Evolutionary conservation across 2,797 vertebrate species (phyloP).

Genomic region (Pantherophis alleghaniensis): DNA sequence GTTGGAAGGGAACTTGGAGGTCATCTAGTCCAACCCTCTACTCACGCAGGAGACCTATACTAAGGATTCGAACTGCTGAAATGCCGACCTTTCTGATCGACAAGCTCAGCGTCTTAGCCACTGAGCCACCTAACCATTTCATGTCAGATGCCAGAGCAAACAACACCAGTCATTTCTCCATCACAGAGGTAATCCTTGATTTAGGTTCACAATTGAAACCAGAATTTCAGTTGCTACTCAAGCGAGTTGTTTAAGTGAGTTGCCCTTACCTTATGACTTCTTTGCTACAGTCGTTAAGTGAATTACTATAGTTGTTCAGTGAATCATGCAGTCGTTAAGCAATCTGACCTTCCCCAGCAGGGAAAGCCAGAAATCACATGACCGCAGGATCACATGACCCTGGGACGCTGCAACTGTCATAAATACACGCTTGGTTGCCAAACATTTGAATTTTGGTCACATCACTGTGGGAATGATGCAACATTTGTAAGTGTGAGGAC

Average conservation of each 20-base stretch:
- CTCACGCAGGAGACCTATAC: too few relatives aligned
- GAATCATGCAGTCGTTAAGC: background rate
- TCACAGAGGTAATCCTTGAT: background rate
- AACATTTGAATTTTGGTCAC: background rate
- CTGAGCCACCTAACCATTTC: too few relatives aligned
- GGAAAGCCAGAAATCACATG: background rate
- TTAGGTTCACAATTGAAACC: background rate
- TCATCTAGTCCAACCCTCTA: too few relatives aligned
- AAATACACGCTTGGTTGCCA: background rate
- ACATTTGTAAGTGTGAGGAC: background rate
- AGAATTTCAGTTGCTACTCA: background rate
- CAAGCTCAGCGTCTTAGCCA: too few relatives aligned
- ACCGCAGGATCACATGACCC: background rate
- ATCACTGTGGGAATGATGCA: background rate
- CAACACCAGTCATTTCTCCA: background rate
- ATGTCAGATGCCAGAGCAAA: background rate
- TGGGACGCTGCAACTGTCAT: background rate
- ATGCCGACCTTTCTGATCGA: too few relatives aligned
- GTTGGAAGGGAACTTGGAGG: too few relatives aligned
- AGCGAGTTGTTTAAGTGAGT: background rate
- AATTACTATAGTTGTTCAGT: background rate
- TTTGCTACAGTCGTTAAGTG: background rate
- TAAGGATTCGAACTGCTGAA: too few relatives aligned
- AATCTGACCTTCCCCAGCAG: background rate
- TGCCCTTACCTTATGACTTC: background rate